Evolutionary conservation across 2,888 invertebrate species (phyloP), one percentile per base, ranked within the genome.

Genomic region (Antitype chi): DNA sequence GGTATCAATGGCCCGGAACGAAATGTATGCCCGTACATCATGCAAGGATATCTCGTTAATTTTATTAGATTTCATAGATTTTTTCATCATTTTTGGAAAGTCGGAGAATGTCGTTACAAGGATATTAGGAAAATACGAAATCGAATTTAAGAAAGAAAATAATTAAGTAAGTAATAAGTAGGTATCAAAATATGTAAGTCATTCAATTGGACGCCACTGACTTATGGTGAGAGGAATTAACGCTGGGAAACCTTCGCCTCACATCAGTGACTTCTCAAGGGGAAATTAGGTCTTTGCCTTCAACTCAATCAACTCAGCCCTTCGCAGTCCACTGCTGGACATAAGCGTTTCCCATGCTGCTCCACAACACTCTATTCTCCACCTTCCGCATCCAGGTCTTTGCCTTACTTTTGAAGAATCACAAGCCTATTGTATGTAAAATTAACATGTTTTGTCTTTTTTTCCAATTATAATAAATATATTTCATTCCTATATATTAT

Each of bases 1-100:
- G 82, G 55, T 89, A 84, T 90, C 91, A 93, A 94, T 93, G 91
- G 91, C 32, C 71, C 67, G 92, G 92, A 93, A 93, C 88, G 76
- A 86, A 80, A 74, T 76, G 62, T 84, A 52, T n/a, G 55, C 25
- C 20, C 71, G 49, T 84, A 74, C 20, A 87, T 84, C 81, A 87
- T 74, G 38, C 0, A 15, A 63, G 57, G 23, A 52, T 67, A 53
- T 70, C 72, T 76, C 68, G 68, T 69, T 70, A 85, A 80, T 84
- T 85, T 83, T 78, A 59, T 47, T 64, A 6, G 6, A 53, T 64
- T 47, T 47, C 13, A 82, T 78, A 47, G 59, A 23, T 55, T 5
- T 71, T 28, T 52, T 49, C 64, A 6, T 49, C 15, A 23, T 67
- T 47, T 38, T 23, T 38, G 9, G 23, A 23, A 23, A 32, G 32